These are phyloP conservation scores for Zeugodacus cucurbitae DNA, from an alignment of 1,140 invertebrate genomes.

Conservation along the genomic window DNA sequence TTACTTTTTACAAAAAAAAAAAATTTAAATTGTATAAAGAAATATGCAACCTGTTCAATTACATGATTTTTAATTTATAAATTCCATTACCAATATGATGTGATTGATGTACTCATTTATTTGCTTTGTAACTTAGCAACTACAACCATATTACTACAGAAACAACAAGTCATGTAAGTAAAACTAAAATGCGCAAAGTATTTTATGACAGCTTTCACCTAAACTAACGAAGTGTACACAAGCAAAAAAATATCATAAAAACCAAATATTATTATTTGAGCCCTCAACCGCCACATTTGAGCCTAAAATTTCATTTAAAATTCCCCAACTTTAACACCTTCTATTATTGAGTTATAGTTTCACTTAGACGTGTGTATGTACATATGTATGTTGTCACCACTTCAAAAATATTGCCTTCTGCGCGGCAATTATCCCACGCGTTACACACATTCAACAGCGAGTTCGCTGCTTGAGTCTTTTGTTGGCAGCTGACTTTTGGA, in stretches of 20 bases:
- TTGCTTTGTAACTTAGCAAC: neutral
- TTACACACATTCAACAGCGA: neutral
- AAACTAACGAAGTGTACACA: too few relatives aligned
- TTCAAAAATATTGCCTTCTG: neutral
- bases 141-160: neutral
- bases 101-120: neutral
- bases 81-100: neutral
- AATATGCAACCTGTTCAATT: too few relatives aligned
- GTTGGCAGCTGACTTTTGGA: neutral
- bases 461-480: conserved; percentile 17
- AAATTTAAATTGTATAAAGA: too few relatives aligned
- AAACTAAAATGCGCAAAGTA: neutral
- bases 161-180: neutral
- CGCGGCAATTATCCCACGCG: neutral
- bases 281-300: too few relatives aligned
- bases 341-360: too few relatives aligned
- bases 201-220: neutral
- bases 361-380: neutral
- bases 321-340: too few relatives aligned
- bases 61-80: neutral
- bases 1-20: too few relatives aligned
- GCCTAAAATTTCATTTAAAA: too few relatives aligned
- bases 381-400: neutral
- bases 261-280: neutral
- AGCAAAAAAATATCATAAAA: neutral